A percentile compares a stretch with the other conserved stretches of the same genome.
Conservation (phyloP, 2,888 invertebrate species). For the Smittia sp. region DNA sequence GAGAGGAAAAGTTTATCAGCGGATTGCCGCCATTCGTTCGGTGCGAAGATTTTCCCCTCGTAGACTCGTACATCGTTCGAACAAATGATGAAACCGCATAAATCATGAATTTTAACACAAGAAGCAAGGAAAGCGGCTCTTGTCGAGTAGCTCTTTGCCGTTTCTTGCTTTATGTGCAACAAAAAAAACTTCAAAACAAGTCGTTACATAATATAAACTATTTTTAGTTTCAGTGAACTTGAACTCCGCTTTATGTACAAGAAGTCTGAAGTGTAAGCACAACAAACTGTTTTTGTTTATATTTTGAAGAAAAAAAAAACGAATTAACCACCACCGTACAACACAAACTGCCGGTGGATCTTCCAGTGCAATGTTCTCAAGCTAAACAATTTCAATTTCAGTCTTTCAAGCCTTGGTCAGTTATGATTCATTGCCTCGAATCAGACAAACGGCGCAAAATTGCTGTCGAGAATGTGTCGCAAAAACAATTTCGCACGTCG, state of each 20-base stretch:
- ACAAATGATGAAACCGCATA: conserved; percentile 25
- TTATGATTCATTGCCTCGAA: too few relatives aligned
- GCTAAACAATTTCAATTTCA: too few relatives aligned
- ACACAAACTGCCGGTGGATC: not conserved
- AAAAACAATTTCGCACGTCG: too few relatives aligned
- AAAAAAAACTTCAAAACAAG: conserved; percentile 6
- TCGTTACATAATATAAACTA: conserved; percentile 33
- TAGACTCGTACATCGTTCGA: not conserved
- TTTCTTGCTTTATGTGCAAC: conserved; percentile 26
- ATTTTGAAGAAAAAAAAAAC: conserved; percentile 19
- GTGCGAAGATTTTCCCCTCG: not conserved
- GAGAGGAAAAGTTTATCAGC: not conserved
- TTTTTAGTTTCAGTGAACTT: conserved; percentile 41
- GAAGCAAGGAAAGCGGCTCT: not conserved
- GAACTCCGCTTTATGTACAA: conserved; percentile 38
- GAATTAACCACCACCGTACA: not conserved
- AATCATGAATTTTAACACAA: conserved; percentile 30
- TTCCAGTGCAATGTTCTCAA: too few relatives aligned
- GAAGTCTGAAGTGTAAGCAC: not conserved
- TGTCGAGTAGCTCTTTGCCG: not conserved
- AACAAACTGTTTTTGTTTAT: conserved; percentile 41
- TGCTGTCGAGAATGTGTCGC: too few relatives aligned
- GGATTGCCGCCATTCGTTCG: not conserved
- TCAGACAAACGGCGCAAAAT: too few relatives aligned
- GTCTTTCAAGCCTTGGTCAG: too few relatives aligned